Conservation (phyloP, 1,140 invertebrate genomes). For the Rhopalosiphum maidis region DNA sequence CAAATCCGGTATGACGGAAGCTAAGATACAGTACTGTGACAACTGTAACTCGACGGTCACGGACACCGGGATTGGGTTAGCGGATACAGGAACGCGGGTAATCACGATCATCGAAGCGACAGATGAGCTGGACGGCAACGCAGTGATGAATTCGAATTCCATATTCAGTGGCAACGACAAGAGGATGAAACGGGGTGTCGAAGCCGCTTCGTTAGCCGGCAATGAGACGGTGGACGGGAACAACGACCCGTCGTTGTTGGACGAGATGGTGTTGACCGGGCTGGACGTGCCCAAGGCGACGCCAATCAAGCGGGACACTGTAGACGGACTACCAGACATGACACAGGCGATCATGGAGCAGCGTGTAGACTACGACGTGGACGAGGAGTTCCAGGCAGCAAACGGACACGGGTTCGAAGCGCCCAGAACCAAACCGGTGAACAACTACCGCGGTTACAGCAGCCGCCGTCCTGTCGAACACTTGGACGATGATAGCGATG, state of each 20-base stretch:
- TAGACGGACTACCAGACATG: background rate
- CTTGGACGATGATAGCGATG: background rate
- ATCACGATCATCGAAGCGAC: constrained; percentile 48
- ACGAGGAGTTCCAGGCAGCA: constrained; percentile 14
- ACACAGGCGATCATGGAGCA: constrained; percentile 55
- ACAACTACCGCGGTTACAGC: background rate
- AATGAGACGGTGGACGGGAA: background rate
- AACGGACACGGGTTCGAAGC: constrained; percentile 51
- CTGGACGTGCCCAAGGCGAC: background rate
- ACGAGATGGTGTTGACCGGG: background rate
- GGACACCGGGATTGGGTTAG: background rate
- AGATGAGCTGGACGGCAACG: background rate
- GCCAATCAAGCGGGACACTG: background rate
- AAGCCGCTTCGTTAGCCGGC: background rate
- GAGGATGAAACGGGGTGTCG: background rate
- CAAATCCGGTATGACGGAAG: constrained; percentile 34
- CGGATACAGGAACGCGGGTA: background rate
- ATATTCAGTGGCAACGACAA: background rate
- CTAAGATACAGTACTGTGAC: constrained; percentile 26
- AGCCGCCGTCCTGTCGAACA: background rate
- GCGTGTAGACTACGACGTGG: constrained; percentile 33
- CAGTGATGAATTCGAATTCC: background rate
- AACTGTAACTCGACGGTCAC: background rate
- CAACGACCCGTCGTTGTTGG: background rate
- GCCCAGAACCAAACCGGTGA: background rate